Percentiles rank a stretch among this genome's conserved stretches.
Evolutionary conservation across 2,113 vertebrate genomes (phyloP).

Genomic region (Podocnemis expansa): DNA sequence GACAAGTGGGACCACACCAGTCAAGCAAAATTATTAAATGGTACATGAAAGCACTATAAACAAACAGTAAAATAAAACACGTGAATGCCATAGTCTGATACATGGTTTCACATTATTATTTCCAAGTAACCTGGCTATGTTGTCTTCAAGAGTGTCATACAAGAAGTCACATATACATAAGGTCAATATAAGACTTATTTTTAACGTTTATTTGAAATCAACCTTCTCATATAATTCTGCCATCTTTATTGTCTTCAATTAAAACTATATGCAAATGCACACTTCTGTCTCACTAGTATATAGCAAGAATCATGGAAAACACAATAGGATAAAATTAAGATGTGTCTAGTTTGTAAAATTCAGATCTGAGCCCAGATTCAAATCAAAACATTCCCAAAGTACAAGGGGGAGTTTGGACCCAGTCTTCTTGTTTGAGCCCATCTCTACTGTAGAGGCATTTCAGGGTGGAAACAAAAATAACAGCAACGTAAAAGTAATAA

Average conservation of each 20-base stretch:
- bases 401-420: not conserved
- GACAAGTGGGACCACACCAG: not conserved
- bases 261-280: not conserved
- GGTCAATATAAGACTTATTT: not conserved
- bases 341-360: not conserved
- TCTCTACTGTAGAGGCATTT: not conserved
- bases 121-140: not conserved
- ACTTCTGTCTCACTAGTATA: not conserved
- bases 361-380: not conserved
- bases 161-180: not conserved
- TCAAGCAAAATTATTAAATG: not conserved
- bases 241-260: not conserved
- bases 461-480: not conserved
- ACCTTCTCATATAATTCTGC: rapidly evolving
- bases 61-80: slow-evolving; percentile 1
- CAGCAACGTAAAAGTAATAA: not conserved
- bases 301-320: not conserved
- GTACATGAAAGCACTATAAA: slow-evolving; percentile 36
- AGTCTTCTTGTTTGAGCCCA: not conserved
- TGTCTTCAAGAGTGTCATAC: not conserved
- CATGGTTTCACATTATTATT: not conserved
- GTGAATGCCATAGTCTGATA: not conserved
- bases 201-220: rapidly evolving
- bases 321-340: not conserved
- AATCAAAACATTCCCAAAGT: not conserved